A percentile compares a stretch with the other conserved stretches of the same genome.
Conservation (phyloP, 2,797 vertebrate genomes). For the Acomys russatus region DNA sequence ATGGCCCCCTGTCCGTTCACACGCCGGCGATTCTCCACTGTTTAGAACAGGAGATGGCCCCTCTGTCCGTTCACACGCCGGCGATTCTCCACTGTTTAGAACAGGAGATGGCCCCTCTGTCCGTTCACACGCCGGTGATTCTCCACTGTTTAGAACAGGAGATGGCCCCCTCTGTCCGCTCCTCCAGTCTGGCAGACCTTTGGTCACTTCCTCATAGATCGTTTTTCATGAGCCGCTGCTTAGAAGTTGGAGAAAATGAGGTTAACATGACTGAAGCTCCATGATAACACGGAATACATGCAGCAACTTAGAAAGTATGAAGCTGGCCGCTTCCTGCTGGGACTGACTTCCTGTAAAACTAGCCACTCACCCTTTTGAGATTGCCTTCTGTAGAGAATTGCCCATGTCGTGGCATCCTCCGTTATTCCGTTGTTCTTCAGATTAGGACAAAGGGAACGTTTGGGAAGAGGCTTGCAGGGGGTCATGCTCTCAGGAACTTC, state of each 20-base stretch:
- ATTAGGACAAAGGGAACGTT: slow-evolving; percentile 3
- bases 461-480: slow-evolving; percentile 39
- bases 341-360: slow-evolving; percentile 39
- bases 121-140: not conserved
- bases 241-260: slow-evolving; percentile 51
- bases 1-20: not conserved
- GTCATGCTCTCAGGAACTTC: not conserved
- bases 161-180: not conserved
- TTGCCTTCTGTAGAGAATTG: slow-evolving; percentile 60
- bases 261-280: slow-evolving; percentile 37
- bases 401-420: not conserved
- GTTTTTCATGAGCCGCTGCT: slow-evolving; percentile 43
- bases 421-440: slow-evolving; percentile 8
- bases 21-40: slow-evolving; percentile 27
- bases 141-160: slow-evolving; percentile 10
- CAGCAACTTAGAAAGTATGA: slow-evolving; percentile 47
- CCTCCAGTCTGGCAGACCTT: slow-evolving; percentile 15
- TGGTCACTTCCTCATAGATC: slow-evolving; percentile 62
- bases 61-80: not conserved
- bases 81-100: slow-evolving; percentile 37
- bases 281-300: slow-evolving; percentile 38
- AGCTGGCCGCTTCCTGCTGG: slow-evolving; percentile 8
- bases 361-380: slow-evolving; percentile 43
- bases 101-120: not conserved
- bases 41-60: no score